Evolutionary conservation across 2,888 invertebrate species (phyloP).

Genomic region (Acanthacorydalis orientalis): DNA sequence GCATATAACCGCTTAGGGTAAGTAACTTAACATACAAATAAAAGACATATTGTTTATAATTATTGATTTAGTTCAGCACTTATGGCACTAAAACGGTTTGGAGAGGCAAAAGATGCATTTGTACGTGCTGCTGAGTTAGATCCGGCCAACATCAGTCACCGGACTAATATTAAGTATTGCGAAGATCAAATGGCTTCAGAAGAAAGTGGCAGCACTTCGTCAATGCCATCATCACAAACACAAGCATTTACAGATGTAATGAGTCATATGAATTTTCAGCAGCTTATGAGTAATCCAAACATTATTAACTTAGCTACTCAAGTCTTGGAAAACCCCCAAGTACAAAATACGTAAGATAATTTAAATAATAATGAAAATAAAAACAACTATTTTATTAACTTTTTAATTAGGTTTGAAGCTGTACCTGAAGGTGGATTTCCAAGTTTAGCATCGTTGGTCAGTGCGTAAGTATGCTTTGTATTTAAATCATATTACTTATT

Average conservation of each 20-base stretch:
- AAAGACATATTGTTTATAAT: not conserved
- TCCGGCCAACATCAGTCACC: constrained; percentile 81
- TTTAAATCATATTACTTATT: not conserved
- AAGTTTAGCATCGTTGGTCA: constrained; percentile 20
- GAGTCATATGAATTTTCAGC: constrained; percentile 29
- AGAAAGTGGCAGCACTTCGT: not conserved
- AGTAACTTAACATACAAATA: constrained; percentile 10
- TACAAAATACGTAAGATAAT: constrained; percentile 46
- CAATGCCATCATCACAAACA: constrained; percentile 1
- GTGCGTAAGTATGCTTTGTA: constrained; percentile 17
- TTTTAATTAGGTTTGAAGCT: not conserved
- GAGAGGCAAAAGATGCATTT: constrained; percentile 74
- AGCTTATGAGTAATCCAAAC: constrained; percentile 63
- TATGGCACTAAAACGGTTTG: constrained; percentile 64
- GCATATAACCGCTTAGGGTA: constrained; percentile 83
- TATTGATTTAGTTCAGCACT: constrained; percentile 46
- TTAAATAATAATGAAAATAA: not conserved
- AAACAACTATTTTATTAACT: not conserved
- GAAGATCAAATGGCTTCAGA: constrained; percentile 40
- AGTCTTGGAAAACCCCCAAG: constrained; percentile 69
- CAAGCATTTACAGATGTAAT: not conserved
- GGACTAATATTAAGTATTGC: constrained; percentile 68
- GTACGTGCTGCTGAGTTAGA: constrained; percentile 78
- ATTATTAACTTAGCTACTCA: constrained; percentile 72
- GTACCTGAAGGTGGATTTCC: constrained; percentile 14